These are phyloP conservation scores for Brachylomia viminalis DNA, from an alignment of 2,888 invertebrate species.

Conservation along the genomic window DNA sequence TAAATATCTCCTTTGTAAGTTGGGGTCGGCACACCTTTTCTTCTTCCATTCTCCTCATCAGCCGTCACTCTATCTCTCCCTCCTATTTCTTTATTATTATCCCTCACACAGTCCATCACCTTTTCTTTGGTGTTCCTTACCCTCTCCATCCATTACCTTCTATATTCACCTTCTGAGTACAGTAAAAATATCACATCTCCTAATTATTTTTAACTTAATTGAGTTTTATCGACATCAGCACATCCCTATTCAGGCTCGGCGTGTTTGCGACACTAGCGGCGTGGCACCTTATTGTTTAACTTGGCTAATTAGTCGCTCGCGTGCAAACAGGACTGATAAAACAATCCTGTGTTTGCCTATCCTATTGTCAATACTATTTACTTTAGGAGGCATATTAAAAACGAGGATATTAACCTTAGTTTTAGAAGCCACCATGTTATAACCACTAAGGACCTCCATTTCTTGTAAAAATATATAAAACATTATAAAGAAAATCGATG, in stretches of 20 bases:
- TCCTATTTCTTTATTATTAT: too few species aligned
- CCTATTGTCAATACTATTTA: slow-evolving; percentile 65
- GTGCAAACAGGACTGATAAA: slow-evolving; percentile 66
- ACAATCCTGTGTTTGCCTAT: slow-evolving; percentile 52
- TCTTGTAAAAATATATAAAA: not conserved
- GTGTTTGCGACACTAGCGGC: slow-evolving; percentile 63
- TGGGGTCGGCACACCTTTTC: too few species aligned
- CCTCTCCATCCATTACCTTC: too few species aligned
- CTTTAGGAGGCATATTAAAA: slow-evolving; percentile 7
- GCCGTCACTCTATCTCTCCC: too few species aligned
- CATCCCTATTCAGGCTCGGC: slow-evolving; percentile 52
- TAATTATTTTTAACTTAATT: not conserved
- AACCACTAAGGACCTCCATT: too few species aligned
- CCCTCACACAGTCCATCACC: too few species aligned
- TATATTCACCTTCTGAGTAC: not conserved
- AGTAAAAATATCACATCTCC: not conserved
- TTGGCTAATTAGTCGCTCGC: slow-evolving; percentile 71
- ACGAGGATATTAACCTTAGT: not conserved
- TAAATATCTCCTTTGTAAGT: too few species aligned
- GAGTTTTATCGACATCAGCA: slow-evolving; percentile 47
- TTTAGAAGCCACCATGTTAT: not conserved
- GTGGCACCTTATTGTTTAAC: slow-evolving; percentile 69
- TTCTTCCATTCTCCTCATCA: too few species aligned
- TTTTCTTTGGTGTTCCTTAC: too few species aligned
- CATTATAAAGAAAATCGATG: not conserved